These are phyloP conservation scores for Ditylenchus dipsaci DNA, from an alignment of 1,140 invertebrate species.

Conservation along the genomic window DNA sequence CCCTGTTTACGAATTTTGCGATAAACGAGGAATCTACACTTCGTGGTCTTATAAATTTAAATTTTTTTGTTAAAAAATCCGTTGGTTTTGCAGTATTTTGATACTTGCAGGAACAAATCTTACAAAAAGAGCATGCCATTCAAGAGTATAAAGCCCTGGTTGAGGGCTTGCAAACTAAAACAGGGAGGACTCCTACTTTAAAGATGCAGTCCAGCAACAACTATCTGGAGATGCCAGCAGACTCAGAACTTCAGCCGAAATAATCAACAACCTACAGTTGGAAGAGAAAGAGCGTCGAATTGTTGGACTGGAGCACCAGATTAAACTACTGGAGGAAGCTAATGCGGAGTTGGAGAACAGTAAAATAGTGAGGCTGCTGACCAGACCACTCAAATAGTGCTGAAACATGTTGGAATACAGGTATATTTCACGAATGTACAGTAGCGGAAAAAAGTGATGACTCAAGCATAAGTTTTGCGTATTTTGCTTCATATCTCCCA, in stretches of 20 bases:
- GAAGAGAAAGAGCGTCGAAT: constrained; percentile 19
- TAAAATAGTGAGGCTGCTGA: neutral
- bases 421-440: too few species aligned
- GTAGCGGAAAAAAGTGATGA: too few species aligned
- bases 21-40: too few species aligned
- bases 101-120: constrained; percentile 19
- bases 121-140: constrained; percentile 20
- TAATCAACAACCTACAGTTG: neutral
- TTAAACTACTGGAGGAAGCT: constrained; percentile 15
- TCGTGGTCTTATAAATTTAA: too few species aligned
- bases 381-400: neutral
- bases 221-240: neutral
- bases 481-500: too few species aligned
- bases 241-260: neutral
- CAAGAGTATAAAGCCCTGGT: constrained; percentile 15
- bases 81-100: neutral
- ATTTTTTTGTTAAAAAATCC: too few species aligned
- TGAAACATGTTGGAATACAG: neutral
- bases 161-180: too few species aligned
- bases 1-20: too few species aligned
- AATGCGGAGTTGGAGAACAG: constrained; percentile 11
- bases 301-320: constrained; percentile 2
- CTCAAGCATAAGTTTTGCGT: too few species aligned
- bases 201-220: neutral
- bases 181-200: neutral